Evolutionary conservation across 2,113 vertebrate species (phyloP).

Genomic region (Corythornis madagascariensis): DNA sequence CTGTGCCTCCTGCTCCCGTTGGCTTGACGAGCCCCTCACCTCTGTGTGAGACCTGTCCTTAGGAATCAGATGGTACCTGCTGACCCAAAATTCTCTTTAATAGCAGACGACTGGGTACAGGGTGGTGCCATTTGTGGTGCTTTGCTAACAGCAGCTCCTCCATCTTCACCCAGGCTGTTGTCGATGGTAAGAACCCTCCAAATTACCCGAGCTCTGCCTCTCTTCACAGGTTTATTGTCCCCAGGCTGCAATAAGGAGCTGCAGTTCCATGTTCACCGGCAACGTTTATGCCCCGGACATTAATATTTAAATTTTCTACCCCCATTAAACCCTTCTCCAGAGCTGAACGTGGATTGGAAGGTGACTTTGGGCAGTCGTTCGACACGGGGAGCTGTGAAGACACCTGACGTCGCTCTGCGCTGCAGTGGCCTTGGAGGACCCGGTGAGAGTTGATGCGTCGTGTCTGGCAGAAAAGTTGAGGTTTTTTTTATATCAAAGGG

Average conservation of each 20-base stretch:
- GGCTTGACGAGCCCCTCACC: background rate
- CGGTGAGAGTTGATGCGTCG: fast-evolving
- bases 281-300: background rate
- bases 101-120: fast-evolving
- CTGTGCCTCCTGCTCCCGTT: background rate
- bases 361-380: background rate
- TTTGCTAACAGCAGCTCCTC: background rate
- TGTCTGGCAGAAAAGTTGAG: background rate
- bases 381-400: background rate
- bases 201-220: background rate
- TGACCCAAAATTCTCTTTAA: background rate
- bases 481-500: background rate
- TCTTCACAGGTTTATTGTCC: background rate
- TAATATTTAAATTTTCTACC: background rate
- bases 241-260: background rate
- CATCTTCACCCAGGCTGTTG: background rate
- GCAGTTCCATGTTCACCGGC: background rate
- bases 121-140: background rate
- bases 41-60: background rate
- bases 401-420: background rate
- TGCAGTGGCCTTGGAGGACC: background rate
- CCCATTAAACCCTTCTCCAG: background rate
- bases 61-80: background rate
- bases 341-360: background rate
- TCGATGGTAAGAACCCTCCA: background rate